phyloP scores from a whole-genome alignment of 1,140 invertebrate species.

The Magallana ariakensis region DNA sequence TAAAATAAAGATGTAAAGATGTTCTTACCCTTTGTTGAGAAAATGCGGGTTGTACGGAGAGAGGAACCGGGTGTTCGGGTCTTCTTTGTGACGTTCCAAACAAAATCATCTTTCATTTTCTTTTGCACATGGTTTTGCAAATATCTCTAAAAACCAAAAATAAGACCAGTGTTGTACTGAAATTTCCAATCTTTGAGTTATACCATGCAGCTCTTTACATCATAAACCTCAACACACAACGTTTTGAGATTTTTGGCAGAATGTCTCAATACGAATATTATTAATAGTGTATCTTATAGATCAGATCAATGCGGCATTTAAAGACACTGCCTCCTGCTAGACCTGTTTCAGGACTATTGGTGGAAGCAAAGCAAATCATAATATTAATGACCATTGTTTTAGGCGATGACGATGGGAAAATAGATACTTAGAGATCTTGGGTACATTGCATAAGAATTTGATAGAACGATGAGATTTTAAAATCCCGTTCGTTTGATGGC shows the following conservation, averaged over 20 bases:
- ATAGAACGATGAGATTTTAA: not conserved
- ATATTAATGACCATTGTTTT: not conserved
- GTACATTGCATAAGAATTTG: not conserved
- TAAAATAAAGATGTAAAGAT: no score
- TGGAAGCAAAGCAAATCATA: not conserved
- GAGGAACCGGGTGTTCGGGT: not conserved
- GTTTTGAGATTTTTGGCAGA: not conserved
- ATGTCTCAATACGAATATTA: not conserved
- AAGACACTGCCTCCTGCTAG: not conserved
- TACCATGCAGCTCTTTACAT: no score
- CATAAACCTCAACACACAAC: no score
- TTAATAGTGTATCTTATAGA: conserved; percentile 3
- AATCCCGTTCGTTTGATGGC: not conserved
- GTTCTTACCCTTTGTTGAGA: not conserved
- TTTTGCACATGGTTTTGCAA: not conserved
- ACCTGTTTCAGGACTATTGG: not conserved
- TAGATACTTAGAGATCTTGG: not conserved
- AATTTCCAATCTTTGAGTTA: no score
- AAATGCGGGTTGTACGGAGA: not conserved
- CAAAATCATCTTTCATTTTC: conserved; percentile 21
- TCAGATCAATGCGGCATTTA: not conserved
- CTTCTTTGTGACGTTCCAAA: not conserved
- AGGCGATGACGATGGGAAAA: not conserved
- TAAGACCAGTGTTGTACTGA: not conserved
- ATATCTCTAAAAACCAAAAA: not conserved